Base-by-base conservation (phyloP, 2,797 vertebrate genomes). In the Melopsittacus undulatus region DNA sequence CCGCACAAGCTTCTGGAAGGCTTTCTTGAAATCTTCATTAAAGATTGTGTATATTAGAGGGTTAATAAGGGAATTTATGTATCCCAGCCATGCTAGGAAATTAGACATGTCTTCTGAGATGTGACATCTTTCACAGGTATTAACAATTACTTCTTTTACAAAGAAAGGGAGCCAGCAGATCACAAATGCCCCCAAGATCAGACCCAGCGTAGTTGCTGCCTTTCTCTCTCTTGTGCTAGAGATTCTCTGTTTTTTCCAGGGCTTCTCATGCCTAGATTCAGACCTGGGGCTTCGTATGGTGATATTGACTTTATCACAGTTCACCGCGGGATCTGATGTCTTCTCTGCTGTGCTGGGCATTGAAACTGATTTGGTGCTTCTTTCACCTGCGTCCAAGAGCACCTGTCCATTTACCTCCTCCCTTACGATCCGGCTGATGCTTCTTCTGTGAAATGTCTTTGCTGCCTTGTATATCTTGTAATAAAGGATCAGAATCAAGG, bases 131-230 rank as follows among this genome's bases (percentile, higher is more conserved):
- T 97, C 82, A 94, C 99, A 99, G 46, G 98, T 98, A 95, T 99
- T 99, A 90, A 99, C 98, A 64, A 99, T 98, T 51, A 99, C 98
- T 97, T 99, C 99, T 95, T 99, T 99, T 96, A 99, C 98, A 97
- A 99, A 99, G 97, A 99, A 99, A 0, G 99, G 99, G 88, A 99
- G 97, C 99, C 99, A 99, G 95, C 99, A 99, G 95, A 99, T 98
- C 68, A 99, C 98, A 92, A 99, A 99, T 10, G 99, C 99, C 26
- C 99, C 99, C 91, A 99, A 96, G 95, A 99, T 99, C 93, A 99
- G 97, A 34, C 99, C 99, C 91, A 99, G 90, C 0, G 99, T 99
- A 13, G 99, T 99, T 30, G 99, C 99, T 9, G 99, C 99, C 95
- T 98, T 99, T 82, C 98, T 96, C 91, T 99, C 99, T 90, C 99